These are phyloP conservation scores for Tipula vernalis DNA, from an alignment of 2,888 invertebrate species.

Conservation along the genomic window DNA sequence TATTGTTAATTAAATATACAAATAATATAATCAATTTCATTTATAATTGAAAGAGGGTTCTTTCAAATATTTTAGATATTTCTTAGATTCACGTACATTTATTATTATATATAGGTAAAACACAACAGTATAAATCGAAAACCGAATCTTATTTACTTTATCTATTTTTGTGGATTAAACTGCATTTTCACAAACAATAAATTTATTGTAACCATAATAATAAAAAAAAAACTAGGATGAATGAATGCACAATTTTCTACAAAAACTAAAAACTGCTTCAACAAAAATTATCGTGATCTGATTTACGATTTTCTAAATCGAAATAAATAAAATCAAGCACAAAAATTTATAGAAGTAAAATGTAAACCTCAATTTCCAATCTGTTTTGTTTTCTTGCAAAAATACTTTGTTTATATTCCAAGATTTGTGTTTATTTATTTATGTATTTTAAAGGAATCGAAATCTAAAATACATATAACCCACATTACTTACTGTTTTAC, in stretches of 20 bases:
- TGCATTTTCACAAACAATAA: not conserved
- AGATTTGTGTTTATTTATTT: not conserved
- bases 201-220: not conserved
- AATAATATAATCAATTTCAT: not conserved
- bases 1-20: not conserved
- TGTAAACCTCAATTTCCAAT: not conserved
- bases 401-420: not conserved
- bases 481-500: not conserved
- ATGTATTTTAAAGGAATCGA: not conserved
- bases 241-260: not conserved
- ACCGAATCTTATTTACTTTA: not conserved
- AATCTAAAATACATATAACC: not conserved
- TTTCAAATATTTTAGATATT: too few species aligned
- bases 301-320: not conserved
- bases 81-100: too few species aligned
- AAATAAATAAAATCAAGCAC: not conserved
- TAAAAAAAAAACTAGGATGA: not conserved
- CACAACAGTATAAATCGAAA: not conserved
- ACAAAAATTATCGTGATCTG: not conserved
- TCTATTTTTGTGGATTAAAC: not conserved
- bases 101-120: too few species aligned
- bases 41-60: not conserved
- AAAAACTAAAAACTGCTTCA: not conserved
- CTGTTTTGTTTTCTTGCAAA: not conserved
- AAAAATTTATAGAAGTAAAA: not conserved